Base-by-base conservation (phyloP, 2,888 invertebrate genomes). In the Ornithoptera priamus region DNA sequence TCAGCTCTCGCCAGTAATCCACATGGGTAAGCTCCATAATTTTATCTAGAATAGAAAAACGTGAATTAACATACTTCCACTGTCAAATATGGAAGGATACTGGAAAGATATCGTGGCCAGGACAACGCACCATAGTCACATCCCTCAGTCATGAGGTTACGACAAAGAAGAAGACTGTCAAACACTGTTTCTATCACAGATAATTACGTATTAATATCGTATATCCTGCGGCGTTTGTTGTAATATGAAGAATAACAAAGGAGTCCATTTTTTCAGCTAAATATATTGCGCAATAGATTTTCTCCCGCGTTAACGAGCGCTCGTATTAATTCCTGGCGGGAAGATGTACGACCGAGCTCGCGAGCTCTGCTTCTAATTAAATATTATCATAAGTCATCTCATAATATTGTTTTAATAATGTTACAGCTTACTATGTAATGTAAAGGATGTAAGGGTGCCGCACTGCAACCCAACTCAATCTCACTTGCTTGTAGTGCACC, bases 151-250 rank as follows among this genome's bases (percentile, higher is more conserved):
- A n/a, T n/a, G n/a, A n/a, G n/a, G n/a, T n/a, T n/a, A n/a, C n/a
- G n/a, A n/a, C n/a, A n/a, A n/a, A n/a, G n/a, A n/a, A n/a, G n/a
- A 61, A 58, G 60, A 30, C 30, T 30, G 30, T 30, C 53, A 10
- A 39, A 10, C 39, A 39, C 39, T 39, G 30, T 58, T 68, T 69
- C 71, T 71, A 67, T 66, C 69, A 50, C 36, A 30, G 50, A 30
- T 62, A n/a, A 30, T 62, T 20, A 30, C 46, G 30, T 5, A 30
- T 30, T 60, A 61, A 56, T 64, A 57, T 67, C 56, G 8, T 46
- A 10, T 63, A 36, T 68, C 7, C 2, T 15, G 10, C 57, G 50
- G 30, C 24, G n/a, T 36, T 15, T 10, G 24, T 20, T 7, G 56
- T 62, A 56, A 57, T 68, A 62, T 59, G 15, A 68, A 46, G 42